Evolutionary conservation across 1,140 invertebrate species (phyloP).

Genomic region (Scaptomyza montana): DNA sequence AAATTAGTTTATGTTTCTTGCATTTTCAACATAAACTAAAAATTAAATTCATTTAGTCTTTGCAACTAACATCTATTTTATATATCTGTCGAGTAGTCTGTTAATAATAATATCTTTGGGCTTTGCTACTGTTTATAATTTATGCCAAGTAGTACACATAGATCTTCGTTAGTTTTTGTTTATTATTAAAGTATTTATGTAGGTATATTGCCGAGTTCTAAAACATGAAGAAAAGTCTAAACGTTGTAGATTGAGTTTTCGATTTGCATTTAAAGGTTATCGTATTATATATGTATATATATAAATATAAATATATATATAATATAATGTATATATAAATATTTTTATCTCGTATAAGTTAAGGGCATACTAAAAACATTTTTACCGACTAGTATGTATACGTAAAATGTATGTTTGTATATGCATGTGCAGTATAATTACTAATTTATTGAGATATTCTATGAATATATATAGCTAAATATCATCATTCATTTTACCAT

Average conservation of each 20-base stretch:
- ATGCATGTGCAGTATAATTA: slow-evolving; percentile 51
- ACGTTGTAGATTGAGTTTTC: slow-evolving; percentile 48
- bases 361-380: slow-evolving; percentile 46
- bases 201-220: slow-evolving; percentile 44
- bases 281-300: slow-evolving; percentile 3
- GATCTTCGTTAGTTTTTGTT: slow-evolving; percentile 31
- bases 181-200: slow-evolving; percentile 15
- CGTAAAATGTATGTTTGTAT: slow-evolving; percentile 32
- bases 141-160: slow-evolving; percentile 63
- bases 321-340: slow-evolving; percentile 13
- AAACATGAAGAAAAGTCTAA: slow-evolving; percentile 51
- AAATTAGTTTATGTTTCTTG: slow-evolving; percentile 33
- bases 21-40: slow-evolving; percentile 59
- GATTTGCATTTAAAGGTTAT: slow-evolving; percentile 24
- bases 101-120: slow-evolving; percentile 79
- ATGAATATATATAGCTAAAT: slow-evolving; percentile 68
- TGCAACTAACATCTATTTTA: slow-evolving; percentile 67
- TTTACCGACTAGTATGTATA: slow-evolving; percentile 54
- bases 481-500: slow-evolving; percentile 19
- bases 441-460: slow-evolving; percentile 76
- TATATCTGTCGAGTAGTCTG: slow-evolving; percentile 50
- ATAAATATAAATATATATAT: slow-evolving; percentile 4
- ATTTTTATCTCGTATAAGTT: slow-evolving; percentile 50
- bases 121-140: slow-evolving; percentile 64
- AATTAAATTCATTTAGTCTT: slow-evolving; percentile 73